phyloP scores from a whole-genome alignment of 2,888 invertebrate species.

The Melieria omissa region DNA sequence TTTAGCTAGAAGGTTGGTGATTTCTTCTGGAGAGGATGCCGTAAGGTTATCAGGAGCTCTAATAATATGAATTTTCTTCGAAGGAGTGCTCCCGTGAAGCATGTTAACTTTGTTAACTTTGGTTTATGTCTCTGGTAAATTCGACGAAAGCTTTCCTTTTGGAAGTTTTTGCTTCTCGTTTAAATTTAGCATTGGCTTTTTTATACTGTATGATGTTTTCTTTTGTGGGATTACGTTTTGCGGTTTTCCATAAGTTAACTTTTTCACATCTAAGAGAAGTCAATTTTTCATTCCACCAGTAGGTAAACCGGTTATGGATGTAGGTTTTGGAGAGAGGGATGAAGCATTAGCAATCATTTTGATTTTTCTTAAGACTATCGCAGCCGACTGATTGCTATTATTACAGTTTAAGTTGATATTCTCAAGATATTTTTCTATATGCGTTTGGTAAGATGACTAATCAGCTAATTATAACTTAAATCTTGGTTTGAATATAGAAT shows the following conservation, averaged over 20 bases:
- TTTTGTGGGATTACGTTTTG: background rate
- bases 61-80: background rate
- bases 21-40: background rate
- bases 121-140: slow-evolving; percentile 14
- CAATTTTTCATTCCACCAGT: slow-evolving; percentile 19
- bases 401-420: background rate
- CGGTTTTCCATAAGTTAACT: slow-evolving; percentile 2
- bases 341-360: slow-evolving; percentile 6
- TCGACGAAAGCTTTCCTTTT: slow-evolving; percentile 9
- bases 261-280: background rate
- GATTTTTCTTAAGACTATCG: background rate
- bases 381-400: slow-evolving; percentile 8
- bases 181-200: slow-evolving; percentile 25
- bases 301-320: background rate
- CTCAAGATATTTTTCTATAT: background rate
- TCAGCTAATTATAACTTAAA: background rate
- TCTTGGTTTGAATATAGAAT: background rate
- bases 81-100: background rate
- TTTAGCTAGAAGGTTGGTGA: background rate
- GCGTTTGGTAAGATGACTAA: background rate
- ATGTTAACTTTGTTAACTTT: slow-evolving; percentile 9
- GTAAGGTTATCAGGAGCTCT: background rate
- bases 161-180: slow-evolving; percentile 8
- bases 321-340: background rate
- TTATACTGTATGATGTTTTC: slow-evolving; percentile 13